A percentile compares a stretch with the other conserved stretches of the same genome.
Conservation (phyloP, 1,140 invertebrate genomes). For the Hylaeus anthracinus region DNA sequence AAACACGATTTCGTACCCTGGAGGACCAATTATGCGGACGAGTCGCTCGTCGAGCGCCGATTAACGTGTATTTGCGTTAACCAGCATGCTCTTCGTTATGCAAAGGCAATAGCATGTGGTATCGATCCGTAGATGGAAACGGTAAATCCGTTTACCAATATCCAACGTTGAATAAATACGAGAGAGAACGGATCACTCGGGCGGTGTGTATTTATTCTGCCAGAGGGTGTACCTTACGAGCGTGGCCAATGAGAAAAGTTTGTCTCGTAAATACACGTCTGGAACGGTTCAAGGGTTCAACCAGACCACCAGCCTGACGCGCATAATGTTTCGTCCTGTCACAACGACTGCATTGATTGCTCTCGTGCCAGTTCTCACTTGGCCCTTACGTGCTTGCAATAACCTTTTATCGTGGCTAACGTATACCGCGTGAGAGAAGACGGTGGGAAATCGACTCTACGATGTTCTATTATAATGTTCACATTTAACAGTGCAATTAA, state of each 20-base stretch:
- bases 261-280: constrained; percentile 5
- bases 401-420: constrained; percentile 30
- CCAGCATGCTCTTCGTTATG: constrained; percentile 6
- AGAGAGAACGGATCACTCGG: background rate
- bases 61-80: constrained; percentile 13
- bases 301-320: background rate
- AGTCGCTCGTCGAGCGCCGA: background rate
- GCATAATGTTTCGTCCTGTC: constrained; percentile 38
- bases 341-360: constrained; percentile 31
- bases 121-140: constrained; percentile 28
- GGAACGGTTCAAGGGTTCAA: constrained; percentile 5
- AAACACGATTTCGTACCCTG: too few relatives aligned
- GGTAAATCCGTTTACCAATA: constrained; percentile 20
- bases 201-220: constrained; percentile 2
- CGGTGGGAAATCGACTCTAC: too few relatives aligned
- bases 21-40: background rate
- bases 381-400: background rate
- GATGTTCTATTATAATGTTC: too few relatives aligned
- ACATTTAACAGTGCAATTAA: too few relatives aligned
- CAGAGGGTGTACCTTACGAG: background rate
- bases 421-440: background rate
- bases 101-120: constrained; percentile 21
- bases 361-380: background rate
- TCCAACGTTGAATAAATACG: constrained; percentile 9
- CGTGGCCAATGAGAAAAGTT: constrained; percentile 4